phyloP scores from a whole-genome alignment of 2,797 vertebrate genomes.

The Iguana delicatissima region DNA sequence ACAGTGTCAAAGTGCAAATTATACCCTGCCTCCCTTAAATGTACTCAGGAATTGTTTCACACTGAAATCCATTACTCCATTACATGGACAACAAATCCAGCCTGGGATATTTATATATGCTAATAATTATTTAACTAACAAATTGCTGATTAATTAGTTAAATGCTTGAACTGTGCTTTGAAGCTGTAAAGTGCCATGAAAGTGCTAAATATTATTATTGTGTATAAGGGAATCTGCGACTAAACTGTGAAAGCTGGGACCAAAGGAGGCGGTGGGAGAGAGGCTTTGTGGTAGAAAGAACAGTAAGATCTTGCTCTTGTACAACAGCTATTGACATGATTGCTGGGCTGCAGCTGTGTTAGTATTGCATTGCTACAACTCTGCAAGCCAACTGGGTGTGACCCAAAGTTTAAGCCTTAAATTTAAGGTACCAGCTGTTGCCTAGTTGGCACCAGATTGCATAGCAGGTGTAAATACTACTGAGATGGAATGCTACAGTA shows the following conservation, averaged over 20 bases:
- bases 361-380: neutral
- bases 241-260: constrained; percentile 45
- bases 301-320: accelerated
- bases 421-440: constrained; percentile 7
- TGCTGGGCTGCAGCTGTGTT: neutral
- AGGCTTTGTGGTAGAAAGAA: constrained; percentile 12
- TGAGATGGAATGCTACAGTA: constrained; percentile 2
- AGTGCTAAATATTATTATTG: constrained; percentile 33
- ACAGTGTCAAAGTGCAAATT: constrained; percentile 25
- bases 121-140: constrained; percentile 59
- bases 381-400: constrained; percentile 10
- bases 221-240: constrained; percentile 37
- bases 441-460: neutral
- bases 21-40: constrained; percentile 24
- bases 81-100: constrained; percentile 52
- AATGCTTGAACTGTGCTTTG: constrained; percentile 43
- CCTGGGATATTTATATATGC: constrained; percentile 28
- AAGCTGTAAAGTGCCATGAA: constrained; percentile 14
- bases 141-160: constrained; percentile 61
- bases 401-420: constrained; percentile 8
- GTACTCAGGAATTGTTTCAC: constrained; percentile 32
- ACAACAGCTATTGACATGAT: neutral
- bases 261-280: neutral
- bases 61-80: constrained; percentile 49
- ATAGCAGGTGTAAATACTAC: constrained; percentile 13